Evolutionary conservation across 2,888 invertebrate genomes (phyloP).

Genomic region (Eilema griseolum): DNA sequence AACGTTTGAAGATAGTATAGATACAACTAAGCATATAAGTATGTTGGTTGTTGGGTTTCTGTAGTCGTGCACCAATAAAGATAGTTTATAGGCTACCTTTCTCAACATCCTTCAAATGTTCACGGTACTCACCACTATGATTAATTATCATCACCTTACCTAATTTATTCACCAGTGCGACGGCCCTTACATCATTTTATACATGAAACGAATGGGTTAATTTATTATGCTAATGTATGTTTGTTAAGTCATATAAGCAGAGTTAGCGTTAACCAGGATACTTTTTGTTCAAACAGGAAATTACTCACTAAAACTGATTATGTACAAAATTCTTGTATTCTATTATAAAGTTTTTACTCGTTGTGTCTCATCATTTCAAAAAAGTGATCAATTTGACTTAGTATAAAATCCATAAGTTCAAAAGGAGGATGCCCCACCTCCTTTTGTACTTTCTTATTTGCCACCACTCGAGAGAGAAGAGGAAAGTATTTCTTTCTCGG

Average conservation of each 20-base stretch:
- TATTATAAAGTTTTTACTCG: conserved; percentile 14
- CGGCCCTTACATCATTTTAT: conserved; percentile 55
- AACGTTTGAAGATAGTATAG: too few relatives aligned
- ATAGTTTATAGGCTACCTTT: too few relatives aligned
- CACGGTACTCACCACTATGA: conserved; percentile 36
- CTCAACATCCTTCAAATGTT: conserved; percentile 8
- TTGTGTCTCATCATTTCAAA: background rate
- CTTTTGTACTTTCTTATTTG: too few relatives aligned
- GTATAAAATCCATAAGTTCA: too few relatives aligned
- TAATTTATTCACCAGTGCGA: conserved; percentile 56
- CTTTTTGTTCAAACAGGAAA: conserved; percentile 33
- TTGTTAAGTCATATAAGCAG: conserved; percentile 58
- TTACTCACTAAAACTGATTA: conserved; percentile 18
- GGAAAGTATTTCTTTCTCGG: too few relatives aligned
- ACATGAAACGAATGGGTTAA: conserved; percentile 63
- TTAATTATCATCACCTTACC: conserved; percentile 52
- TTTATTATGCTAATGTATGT: conserved; percentile 70
- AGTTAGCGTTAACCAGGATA: conserved; percentile 36
- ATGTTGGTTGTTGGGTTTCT: too few relatives aligned
- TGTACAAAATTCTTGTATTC: conserved; percentile 12
- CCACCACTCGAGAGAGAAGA: too few relatives aligned
- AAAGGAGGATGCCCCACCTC: too few relatives aligned
- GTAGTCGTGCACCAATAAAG: too few relatives aligned
- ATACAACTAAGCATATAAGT: too few relatives aligned
- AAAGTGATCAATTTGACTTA: background rate